These are phyloP conservation scores for Typhlichthys subterraneus DNA, from an alignment of 2,797 vertebrate species.

Conservation along the genomic window DNA sequence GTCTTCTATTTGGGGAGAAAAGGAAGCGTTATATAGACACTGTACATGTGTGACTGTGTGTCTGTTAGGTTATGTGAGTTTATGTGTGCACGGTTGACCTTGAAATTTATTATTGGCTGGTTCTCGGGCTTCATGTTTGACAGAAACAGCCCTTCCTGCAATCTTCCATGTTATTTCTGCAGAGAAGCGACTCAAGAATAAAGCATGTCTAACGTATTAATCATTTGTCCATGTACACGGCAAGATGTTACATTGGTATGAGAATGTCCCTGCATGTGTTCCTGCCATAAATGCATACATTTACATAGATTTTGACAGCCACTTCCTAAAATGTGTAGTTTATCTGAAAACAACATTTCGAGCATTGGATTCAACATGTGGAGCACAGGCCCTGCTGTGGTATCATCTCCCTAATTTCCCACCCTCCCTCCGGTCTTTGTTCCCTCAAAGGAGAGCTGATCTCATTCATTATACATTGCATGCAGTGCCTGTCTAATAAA, in stretches of 20 bases:
- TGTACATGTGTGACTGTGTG: too few species aligned
- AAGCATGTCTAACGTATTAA: too few species aligned
- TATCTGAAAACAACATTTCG: neutral
- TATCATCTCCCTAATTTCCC: conserved; percentile 37
- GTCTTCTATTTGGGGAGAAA: neutral
- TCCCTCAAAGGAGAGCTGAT: conserved; percentile 49
- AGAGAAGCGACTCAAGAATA: too few species aligned
- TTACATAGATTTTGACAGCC: neutral
- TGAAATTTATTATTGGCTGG: too few species aligned
- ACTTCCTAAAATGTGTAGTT: neutral
- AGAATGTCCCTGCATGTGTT: neutral
- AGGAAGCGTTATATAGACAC: neutral
- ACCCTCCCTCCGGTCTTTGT: conserved; percentile 37
- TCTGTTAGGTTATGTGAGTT: too few species aligned
- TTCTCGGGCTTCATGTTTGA: too few species aligned
- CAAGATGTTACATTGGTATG: neutral
- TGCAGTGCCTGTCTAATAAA: conserved; percentile 63
- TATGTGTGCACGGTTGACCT: too few species aligned
- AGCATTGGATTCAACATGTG: conserved; percentile 56
- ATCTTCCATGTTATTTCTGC: too few species aligned
- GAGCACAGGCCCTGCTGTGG: conserved; percentile 58
- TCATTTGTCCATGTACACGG: neutral
- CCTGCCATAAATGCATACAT: neutral
- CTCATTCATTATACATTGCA: conserved; percentile 71
- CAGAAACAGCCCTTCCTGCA: too few species aligned